Evolutionary conservation across 2,888 invertebrate species (phyloP), one percentile per base, ranked within the genome.

Genomic region (Dermolepida albohirtum): DNA sequence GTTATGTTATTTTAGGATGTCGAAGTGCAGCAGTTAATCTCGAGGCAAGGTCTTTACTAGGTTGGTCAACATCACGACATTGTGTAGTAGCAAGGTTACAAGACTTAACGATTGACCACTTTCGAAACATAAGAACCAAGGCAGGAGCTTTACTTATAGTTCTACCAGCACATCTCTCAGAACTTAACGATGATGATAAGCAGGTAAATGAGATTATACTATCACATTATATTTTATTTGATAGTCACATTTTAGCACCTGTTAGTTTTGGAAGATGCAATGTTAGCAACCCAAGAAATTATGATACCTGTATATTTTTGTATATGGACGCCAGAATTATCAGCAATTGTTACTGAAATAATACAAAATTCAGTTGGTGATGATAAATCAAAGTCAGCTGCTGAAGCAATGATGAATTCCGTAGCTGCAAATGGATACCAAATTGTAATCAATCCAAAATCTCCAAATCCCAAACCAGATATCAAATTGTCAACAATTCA

Each of bases 341-440:
- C 91, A 69, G 87, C 87, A 41, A 93, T 97, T 66, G 87, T 95
- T 69, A 84, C 87, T 17, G 95, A 95, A 78, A 86, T 97, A 14
- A 89, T 91, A 41, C 85, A 86, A 73, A 89, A 90, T 75, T 87
- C 89, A 72, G 86, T 89, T 55, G 88, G 88, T 0, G 90, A 92
- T 77, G 90, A 92, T 71, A 87, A 91, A 84, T 83, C 89, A 82
- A 89, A 89, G 43, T 93, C 95, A 0, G 96, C 95, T 0, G 84
- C 93, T 10, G 92, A 94, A 79, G 95, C 95, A 6, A 86, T 97
- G 82, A 84, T 96, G 68, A 92, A 92, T 78, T 91, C 94, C 11
- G 90, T 97, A n/a, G 92, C 95, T 14, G 96, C 95, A 0, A 97
- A 96, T 85, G 97, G 97, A 8, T 97, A 96, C 84, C 97, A 97